Base-by-base conservation (phyloP, 1,140 invertebrate genomes). In the Rhagoletis zephyria region DNA sequence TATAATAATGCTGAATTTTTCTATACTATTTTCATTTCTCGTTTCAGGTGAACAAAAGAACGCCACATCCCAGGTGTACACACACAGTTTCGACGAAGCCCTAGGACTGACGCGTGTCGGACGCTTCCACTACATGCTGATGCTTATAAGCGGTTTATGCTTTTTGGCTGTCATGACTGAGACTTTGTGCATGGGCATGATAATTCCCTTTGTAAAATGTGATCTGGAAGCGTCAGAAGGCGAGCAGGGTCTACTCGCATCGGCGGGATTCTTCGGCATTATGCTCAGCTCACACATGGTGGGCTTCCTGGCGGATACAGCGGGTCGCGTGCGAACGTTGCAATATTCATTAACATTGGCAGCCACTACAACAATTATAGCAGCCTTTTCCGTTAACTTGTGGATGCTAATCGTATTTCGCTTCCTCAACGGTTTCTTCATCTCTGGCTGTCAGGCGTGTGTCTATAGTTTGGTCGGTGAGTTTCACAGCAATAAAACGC, bases 251-350 rank as follows among this genome's bases (percentile, higher is more conserved):
- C 93, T 95, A 89, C 90, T 96, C 0, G 95, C 96, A 48, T 95
- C 95, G 0, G 94, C 95, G 42, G 94, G 94, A 0, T 96, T 96
- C 88, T 92, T 95, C 87, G 96, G 96, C 95, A 94, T 95, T 4
- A 94, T 95, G 63, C 89, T 95, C 6, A 94, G 93, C 14, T 94
- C 94, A 0, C 94, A 95, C 90, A 92, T 97, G 48, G 97, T 97
- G 97, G 97, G 97, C 51, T 97, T 95, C 86, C 89, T 97, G 16
- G 96, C 96, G 0, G 97, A 98, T 91, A 95, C 95, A 0, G 93
- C 95, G 42, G 97, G 97, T 0, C 94, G 97, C 1, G 94, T 95
- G 30, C 94, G 94, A 4, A 94, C 97, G 5, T 93, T 97, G 81
- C 93, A 96, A 9, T 94, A 94, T 19, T 96, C 96, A 0, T 95